Evolutionary conservation across 2,797 vertebrate genomes (phyloP).

Genomic region (Schizopygopsis malacanthus): DNA sequence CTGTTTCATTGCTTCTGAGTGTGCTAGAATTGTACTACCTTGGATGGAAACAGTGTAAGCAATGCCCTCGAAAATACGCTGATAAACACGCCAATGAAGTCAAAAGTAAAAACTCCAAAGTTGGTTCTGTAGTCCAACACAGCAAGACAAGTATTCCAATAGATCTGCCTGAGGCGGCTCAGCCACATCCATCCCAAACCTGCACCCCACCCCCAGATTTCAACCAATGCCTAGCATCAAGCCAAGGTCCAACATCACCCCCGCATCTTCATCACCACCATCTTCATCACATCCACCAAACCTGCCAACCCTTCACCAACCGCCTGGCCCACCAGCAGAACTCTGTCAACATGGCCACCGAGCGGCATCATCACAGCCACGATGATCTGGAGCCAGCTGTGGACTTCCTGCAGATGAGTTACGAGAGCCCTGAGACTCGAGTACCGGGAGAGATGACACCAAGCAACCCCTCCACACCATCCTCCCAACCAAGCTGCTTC

Average conservation of each 20-base stretch:
- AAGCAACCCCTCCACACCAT: conserved; percentile 67
- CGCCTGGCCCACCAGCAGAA: conserved; percentile 91
- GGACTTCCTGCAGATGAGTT: conserved; percentile 85
- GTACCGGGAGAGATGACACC: conserved; percentile 68
- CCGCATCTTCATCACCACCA: conserved; percentile 68
- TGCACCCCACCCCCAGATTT: conserved; percentile 93
- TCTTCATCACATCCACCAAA: conserved; percentile 65
- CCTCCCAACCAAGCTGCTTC: conserved; percentile 73
- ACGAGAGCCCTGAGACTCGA: conserved; percentile 71
- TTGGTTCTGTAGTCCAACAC: conserved; percentile 9
- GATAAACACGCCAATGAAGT: conserved; percentile 20
- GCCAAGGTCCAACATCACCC: conserved; percentile 67
- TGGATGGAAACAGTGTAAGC: conserved; percentile 86
- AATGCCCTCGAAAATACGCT: conserved; percentile 66
- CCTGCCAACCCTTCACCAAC: conserved; percentile 87
- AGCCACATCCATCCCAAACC: conserved; percentile 66
- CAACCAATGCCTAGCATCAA: conserved; percentile 82
- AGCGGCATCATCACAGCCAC: conserved; percentile 76
- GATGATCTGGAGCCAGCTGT: conserved; percentile 74
- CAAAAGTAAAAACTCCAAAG: conserved; percentile 34
- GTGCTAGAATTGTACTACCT: conserved; percentile 92
- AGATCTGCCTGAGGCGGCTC: conserved; percentile 58
- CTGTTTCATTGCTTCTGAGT: conserved; percentile 90
- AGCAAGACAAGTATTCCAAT: conserved; percentile 49
- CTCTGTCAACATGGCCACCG: conserved; percentile 88